phyloP scores from a whole-genome alignment of 2,888 invertebrate genomes.

The Stegophylla sp. region DNA sequence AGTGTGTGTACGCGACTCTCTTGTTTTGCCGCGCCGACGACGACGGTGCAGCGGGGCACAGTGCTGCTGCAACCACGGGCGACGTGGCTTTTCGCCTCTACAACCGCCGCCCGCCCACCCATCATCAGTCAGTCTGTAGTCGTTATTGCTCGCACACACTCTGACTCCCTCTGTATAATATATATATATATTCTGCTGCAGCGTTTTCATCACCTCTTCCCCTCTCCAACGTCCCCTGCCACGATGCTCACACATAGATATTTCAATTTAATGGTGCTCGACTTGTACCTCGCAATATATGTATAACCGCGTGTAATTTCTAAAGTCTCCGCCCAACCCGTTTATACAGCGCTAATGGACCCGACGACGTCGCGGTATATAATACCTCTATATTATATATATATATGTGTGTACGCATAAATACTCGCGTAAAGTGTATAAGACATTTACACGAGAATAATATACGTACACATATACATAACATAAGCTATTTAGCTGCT shows the following conservation, averaged over 20 bases:
- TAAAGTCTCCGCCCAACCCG: constrained; percentile 52
- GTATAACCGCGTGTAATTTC: constrained; percentile 9
- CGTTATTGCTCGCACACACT: constrained; percentile 9
- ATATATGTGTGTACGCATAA: not conserved
- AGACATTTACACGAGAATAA: too few relatives aligned
- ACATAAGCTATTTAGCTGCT: too few relatives aligned
- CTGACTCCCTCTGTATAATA: not conserved
- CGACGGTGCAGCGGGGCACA: not conserved
- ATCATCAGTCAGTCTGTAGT: not conserved
- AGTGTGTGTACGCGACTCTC: not conserved
- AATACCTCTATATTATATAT: not conserved
- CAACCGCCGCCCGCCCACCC: not conserved
- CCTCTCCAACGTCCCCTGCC: not conserved
- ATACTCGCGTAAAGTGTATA: too few relatives aligned
- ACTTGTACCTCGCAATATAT: not conserved
- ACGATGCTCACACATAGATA: constrained; percentile 4
- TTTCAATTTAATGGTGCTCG: constrained; percentile 53
- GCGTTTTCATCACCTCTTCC: not conserved
- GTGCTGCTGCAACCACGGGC: not conserved
- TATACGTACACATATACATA: too few relatives aligned
- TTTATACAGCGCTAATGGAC: constrained; percentile 50
- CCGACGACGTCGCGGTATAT: not conserved
- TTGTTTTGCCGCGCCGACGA: not conserved
- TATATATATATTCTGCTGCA: too few relatives aligned
- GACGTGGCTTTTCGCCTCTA: not conserved